These are phyloP conservation scores for Montipora sp. DNA, from an alignment of 64 coral and sea anemone genomes.

Conservation along the genomic window DNA sequence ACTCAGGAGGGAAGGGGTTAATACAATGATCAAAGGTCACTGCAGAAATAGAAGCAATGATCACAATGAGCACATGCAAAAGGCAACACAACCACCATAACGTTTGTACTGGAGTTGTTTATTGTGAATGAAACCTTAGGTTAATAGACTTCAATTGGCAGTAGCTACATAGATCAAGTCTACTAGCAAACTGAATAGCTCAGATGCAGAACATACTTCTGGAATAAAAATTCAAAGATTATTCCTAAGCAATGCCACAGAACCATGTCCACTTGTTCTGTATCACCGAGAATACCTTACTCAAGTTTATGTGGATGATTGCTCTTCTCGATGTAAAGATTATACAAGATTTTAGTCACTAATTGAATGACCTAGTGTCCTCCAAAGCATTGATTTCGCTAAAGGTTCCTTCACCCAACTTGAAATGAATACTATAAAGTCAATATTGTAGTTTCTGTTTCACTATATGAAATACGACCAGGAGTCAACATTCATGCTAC, in stretches of 20 bases:
- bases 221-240: background rate
- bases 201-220: background rate
- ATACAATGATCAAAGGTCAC: too few species aligned
- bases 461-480: background rate
- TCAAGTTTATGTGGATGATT: background rate
- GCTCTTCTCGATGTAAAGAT: background rate
- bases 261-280: background rate
- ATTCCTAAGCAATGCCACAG: background rate
- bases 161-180: background rate
- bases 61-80: background rate
- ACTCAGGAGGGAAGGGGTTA: too few species aligned
- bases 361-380: background rate
- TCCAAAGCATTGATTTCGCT: background rate
- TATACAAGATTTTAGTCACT: conserved; percentile 22
- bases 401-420: conserved; percentile 32
- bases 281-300: background rate
- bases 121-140: conserved; percentile 36
- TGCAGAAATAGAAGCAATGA: too few species aligned
- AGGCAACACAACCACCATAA: background rate
- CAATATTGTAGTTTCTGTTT: background rate
- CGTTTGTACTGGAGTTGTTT: conserved; percentile 6
- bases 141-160: background rate
- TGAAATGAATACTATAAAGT: conserved; percentile 28
- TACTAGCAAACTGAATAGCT: background rate
- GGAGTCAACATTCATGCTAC: too few species aligned